These are phyloP conservation scores for Clarias batrachus DNA, from an alignment of 2,113 vertebrate species.

Conservation along the genomic window DNA sequence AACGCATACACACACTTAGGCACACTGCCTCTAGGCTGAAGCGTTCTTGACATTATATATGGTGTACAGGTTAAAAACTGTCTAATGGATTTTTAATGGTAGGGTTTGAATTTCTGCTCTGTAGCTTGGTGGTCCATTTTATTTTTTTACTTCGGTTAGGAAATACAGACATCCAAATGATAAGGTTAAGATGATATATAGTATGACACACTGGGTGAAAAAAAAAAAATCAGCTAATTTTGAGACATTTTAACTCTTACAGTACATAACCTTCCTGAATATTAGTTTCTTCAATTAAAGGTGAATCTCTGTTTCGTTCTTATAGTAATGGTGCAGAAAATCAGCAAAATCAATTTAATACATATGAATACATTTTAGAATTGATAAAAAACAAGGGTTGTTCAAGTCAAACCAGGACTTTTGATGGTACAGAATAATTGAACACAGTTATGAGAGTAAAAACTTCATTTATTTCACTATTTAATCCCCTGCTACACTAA, in stretches of 20 bases:
- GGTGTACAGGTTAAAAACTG: constrained; percentile 29
- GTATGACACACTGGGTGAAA: too few species aligned
- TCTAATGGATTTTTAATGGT: constrained; percentile 57
- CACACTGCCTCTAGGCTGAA: not conserved
- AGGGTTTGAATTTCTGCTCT: constrained; percentile 35
- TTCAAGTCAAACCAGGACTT: too few species aligned
- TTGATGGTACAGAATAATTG: too few species aligned
- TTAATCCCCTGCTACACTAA: too few species aligned
- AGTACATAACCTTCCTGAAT: not conserved
- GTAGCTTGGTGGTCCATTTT: constrained; percentile 30
- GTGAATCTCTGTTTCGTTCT: not conserved
- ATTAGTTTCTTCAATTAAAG: not conserved
- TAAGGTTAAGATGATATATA: constrained; percentile 4
- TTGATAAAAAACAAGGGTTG: too few species aligned
- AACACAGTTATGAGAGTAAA: too few species aligned
- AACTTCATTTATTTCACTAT: too few species aligned
- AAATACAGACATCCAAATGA: constrained; percentile 14
- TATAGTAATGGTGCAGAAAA: not conserved
- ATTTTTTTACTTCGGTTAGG: not conserved
- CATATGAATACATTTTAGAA: not conserved
- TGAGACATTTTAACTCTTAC: not conserved
- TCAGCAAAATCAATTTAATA: not conserved
- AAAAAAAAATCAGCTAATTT: not conserved
- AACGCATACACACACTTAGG: constrained; percentile 6
- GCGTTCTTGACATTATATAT: constrained; percentile 18